Base-by-base conservation (phyloP, 2,797 vertebrate species). In the Gadopsis marmoratus region DNA sequence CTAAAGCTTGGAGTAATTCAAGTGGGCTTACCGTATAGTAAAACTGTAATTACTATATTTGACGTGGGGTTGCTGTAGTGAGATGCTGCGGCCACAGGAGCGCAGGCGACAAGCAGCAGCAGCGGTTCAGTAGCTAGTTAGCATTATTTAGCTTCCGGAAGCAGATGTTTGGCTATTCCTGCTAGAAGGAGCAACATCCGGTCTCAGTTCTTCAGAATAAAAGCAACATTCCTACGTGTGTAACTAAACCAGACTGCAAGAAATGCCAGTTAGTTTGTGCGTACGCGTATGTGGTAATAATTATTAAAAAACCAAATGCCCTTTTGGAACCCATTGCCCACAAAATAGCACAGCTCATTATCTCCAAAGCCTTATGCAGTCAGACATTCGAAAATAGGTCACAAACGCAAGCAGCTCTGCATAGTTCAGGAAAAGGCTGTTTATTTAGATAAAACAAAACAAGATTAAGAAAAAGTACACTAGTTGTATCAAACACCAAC, bases 381-480 rank as follows among this genome's bases (percentile, higher is more conserved):
- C 2, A 35, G 3, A 29, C n/a, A 17, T 29, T 41, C 14, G 1
- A 58, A 64, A 59, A 33, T 33, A 63, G 2, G 23, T 56, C 4
- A 66, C 4, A 66, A 73, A 76, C 56, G 74, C 4, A 53, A 54
- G 19, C 0, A 67, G 26, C 5, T 21, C 33, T 6, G 16, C 4
- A 74, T 4, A 43, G 62, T 73, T 85, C 51, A 80, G 69, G 67
- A 83, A 85, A 87, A 61, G 2, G 54, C 3, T n/a, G 21, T 91
- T 93, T 92, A 92, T 90, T 92, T 74, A 74, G 76, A 88, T 74
- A 89, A 88, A 84, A 83, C 81, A 74, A 45, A 63, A 83, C 55
- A 75, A 67, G 37, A 86, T 76, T 86, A 86, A 89, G 65, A 93
- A 90, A 90, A 86, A 62, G 78, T 81, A 79, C 50, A 81, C 61